Evolutionary conservation across 2,888 invertebrate species (phyloP), one percentile per base, ranked within the genome.

Genomic region (Hypena proboscidalis): DNA sequence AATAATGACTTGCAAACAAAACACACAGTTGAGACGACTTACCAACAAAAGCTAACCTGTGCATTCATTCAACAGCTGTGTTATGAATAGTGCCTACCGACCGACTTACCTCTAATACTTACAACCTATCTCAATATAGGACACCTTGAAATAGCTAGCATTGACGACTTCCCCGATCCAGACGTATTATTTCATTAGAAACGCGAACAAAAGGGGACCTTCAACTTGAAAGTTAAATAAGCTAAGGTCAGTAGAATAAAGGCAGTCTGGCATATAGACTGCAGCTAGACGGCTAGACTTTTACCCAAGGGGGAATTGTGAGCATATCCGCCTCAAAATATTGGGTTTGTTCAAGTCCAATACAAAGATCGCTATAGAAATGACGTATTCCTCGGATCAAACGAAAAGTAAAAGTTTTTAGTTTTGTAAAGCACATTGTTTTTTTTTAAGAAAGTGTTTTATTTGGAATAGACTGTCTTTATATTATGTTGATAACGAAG

Each of bases 51-150:
- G 31, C 41, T 45, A 73, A 77, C 78, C 77, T 79, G 79, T 64
- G 59, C 62, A 67, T 66, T 69, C 53, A 66, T 48, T 35, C 29
- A 70, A 72, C 86, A 88, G 84, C 85, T 88, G 87, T 84, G 81
- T 70, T 74, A 48, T 83, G 75, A 84, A 88, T 80, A 74, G 77
- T 56, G 49, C 51, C 53, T 32, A 50, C 39, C 58, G 73, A 62
- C 68, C 70, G 69, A 72, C 61, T 78, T 74, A 80, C 74, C 74
- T 77, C 70, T 66, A 73, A 77, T 71, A 74, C 75, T n/a, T 80
- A 75, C 82, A 85, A 87, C 87, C 89, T 88, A 88, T 87, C 87
- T 85, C 86, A 86, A 87, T 85, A 65, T 74, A 82, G 70, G 78
- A 77, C 75, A 72, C 76, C 75, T 81, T 51, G 78, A 83, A 85